phyloP scores from a whole-genome alignment of 2,797 vertebrate genomes.

The Crocidura indochinensis region DNA sequence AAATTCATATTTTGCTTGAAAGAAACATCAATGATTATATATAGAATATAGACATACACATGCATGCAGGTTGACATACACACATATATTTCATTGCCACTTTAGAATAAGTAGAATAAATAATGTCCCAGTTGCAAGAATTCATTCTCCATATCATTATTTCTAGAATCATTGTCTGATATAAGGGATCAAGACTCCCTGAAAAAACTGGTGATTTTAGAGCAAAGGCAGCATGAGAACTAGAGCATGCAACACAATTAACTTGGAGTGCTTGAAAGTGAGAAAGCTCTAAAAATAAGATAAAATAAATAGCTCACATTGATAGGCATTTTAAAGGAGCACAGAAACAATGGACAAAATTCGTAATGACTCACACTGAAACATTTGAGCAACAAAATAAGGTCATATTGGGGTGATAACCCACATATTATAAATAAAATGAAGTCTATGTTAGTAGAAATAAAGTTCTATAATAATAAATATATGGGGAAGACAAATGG shows the following conservation, averaged over 20 bases:
- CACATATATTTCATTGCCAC: not conserved
- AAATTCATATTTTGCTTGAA: constrained; percentile 46
- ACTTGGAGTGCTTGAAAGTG: constrained; percentile 1
- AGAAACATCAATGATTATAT: constrained; percentile 47
- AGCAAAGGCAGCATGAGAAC: not conserved
- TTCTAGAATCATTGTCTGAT: not conserved
- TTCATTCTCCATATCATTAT: not conserved
- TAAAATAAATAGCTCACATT: not conserved
- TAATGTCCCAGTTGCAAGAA: not conserved
- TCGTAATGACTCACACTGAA: not conserved
- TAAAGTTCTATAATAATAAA: constrained; percentile 5
- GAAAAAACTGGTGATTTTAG: constrained; percentile 35
- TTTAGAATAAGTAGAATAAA: constrained; percentile 31
- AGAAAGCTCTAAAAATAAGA: constrained; percentile 24
- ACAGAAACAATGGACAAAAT: not conserved
- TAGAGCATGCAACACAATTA: not conserved
- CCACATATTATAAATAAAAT: constrained; percentile 34
- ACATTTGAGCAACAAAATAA: constrained; percentile 22
- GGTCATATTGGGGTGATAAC: constrained; percentile 11
- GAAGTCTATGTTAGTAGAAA: constrained; percentile 1
- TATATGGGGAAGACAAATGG: not conserved
- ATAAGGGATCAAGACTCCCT: not conserved
- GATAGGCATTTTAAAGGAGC: not conserved
- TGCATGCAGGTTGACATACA: not conserved
- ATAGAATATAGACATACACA: constrained; percentile 53